Percentiles rank a stretch among this genome's conserved stretches.
Evolutionary conservation across 2,797 vertebrate species (phyloP).

Genomic region (Sebastes umbrosus): DNA sequence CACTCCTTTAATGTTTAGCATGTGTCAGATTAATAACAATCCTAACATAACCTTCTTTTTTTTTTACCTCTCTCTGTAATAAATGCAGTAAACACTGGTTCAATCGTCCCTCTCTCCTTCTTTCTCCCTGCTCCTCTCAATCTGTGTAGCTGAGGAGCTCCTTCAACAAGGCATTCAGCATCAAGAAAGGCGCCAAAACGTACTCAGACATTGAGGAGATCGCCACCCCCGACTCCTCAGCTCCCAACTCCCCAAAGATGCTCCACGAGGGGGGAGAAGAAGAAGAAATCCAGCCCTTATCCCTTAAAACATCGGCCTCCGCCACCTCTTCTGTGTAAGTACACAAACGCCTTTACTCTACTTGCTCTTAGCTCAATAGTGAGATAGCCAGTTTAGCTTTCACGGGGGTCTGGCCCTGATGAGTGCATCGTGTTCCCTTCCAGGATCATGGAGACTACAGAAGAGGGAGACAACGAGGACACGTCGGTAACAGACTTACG

Average conservation of each 20-base stretch:
- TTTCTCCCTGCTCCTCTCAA: conserved; percentile 5
- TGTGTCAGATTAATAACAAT: conserved; percentile 43
- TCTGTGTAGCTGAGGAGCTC: conserved; percentile 90
- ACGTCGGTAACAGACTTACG: conserved; percentile 91
- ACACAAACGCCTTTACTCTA: neutral
- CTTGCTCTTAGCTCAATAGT: neutral
- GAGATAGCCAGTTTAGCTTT: neutral
- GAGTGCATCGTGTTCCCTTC: neutral
- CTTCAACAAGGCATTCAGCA: conserved; percentile 98
- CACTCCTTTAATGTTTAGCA: conserved; percentile 37
- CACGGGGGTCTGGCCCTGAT: neutral
- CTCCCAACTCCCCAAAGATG: conserved; percentile 96
- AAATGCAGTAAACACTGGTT: neutral
- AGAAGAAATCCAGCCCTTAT: conserved; percentile 75
- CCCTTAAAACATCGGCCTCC: conserved; percentile 83
- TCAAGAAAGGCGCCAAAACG: conserved; percentile 95
- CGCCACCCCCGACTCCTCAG: conserved; percentile 92
- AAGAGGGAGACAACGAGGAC: conserved; percentile 87
- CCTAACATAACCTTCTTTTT: conserved; percentile 30
- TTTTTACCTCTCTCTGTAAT: neutral
- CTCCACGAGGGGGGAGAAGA: conserved; percentile 81
- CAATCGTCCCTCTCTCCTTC: neutral
- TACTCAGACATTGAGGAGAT: conserved; percentile 99
- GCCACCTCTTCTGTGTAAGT: conserved; percentile 86
- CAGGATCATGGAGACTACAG: conserved; percentile 85